Percentiles rank a stretch among this genome's conserved stretches.
These are phyloP conservation scores for Dicyrtomina minuta DNA, from an alignment of 2,888 invertebrate genomes.

Conservation along the genomic window DNA sequence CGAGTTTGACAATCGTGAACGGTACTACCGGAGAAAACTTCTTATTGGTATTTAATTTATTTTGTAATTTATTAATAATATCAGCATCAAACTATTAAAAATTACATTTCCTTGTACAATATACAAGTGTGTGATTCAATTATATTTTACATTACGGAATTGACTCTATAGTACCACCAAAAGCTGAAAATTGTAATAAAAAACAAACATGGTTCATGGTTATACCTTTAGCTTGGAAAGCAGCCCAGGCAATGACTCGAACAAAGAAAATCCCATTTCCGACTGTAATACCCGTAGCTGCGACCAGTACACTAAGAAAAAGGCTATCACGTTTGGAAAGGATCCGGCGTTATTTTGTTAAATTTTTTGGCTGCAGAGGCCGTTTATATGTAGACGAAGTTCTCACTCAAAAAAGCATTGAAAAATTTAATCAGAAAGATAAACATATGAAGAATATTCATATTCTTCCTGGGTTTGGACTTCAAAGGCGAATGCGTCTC, in stretches of 20 bases:
- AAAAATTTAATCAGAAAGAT: conserved; percentile 1
- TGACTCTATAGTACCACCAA: too few relatives aligned
- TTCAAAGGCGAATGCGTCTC: neutral
- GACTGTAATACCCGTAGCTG: conserved; percentile 1
- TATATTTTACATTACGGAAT: too few relatives aligned
- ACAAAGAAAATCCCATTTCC: conserved; percentile 3
- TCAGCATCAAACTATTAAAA: neutral
- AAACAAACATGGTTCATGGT: too few relatives aligned
- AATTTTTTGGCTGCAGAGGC: neutral
- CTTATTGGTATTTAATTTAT: neutral
- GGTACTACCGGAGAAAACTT: conserved; percentile 4
- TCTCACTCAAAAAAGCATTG: conserved; percentile 4
- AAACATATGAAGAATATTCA: neutral
- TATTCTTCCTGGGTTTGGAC: conserved; percentile 4
- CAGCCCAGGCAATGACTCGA: neutral
- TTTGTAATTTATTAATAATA: neutral
- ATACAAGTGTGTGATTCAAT: too few relatives aligned
- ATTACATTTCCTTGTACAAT: neutral
- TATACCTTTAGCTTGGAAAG: conserved; percentile 19
- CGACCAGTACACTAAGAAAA: neutral
- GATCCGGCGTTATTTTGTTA: neutral
- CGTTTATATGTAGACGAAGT: conserved; percentile 3
- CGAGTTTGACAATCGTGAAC: neutral
- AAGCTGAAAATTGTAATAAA: too few relatives aligned
- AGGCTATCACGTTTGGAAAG: neutral